Evolutionary conservation across 2,888 invertebrate species (phyloP), one percentile per base, ranked within the genome.

Genomic region (Eulithis testata): DNA sequence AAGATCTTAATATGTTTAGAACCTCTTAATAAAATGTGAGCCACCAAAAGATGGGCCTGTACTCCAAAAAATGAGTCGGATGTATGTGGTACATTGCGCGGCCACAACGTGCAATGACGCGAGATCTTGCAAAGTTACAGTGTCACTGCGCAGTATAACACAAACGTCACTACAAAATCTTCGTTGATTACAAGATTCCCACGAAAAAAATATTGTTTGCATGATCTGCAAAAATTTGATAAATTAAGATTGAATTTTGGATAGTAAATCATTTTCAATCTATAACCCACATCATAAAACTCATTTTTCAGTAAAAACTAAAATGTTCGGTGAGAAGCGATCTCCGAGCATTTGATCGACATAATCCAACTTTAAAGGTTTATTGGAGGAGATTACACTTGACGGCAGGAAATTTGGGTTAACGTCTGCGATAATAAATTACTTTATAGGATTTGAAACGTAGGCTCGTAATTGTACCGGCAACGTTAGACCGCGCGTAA

Each of bases 361-460:
- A 37, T 53, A 53, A 40, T 40, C 14, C 53, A 14, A 53, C 9
- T 53, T 53, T 40, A 37, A 21, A 40, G 37, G 53, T 14, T 53
- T 37, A 53, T 40, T 53, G 36, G 12, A 12, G 12, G 36, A 12
- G 49, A 49, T 49, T 49, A 37, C 11, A 12, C 53, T 40, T 14
- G 53, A 40, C 37, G 53, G 37, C 40, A 40, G 40, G 53, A 37
- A 12, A 53, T 40, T 53, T 21, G 14, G 40, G 53, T 53, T 37
- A 40, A 53, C 37, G 14, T 53, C 53, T 14, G n/a, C 51, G 51
- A n/a, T 36, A 21, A 31, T 31, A 31, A 51, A 51, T 9, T 21
- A 49, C 11, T 21, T 49, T 9, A 51, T 51, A 51, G 36, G 51
- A 51, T 51, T 51, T 31, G 31, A 7, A 31, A 51, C 11, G 11